Base-by-base conservation (phyloP, 2,888 invertebrate species). In the Pycnomerus fuliginosus region DNA sequence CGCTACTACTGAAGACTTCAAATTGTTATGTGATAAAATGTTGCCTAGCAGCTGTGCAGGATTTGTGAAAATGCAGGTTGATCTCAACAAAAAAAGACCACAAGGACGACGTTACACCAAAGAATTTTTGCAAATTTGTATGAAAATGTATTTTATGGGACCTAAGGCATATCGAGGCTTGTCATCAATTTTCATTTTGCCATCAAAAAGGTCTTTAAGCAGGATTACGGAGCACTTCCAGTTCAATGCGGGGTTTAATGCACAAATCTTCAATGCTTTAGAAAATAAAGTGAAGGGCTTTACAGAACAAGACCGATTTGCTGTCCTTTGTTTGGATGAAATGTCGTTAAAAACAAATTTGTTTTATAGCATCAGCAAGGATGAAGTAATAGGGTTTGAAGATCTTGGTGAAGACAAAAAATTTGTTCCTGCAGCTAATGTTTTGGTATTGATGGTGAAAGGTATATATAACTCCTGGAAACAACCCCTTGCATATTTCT, bases 91-190 rank as follows among this genome's bases (percentile, higher is more conserved):
- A n/a, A 37, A 29, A 11, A 2, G 5, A 12, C 8, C 7, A 16
- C 14, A 27, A 24, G 36, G 36, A 12, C 13, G 36, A 14, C n/a
- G 51, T 32, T 52, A 50, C 25, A 31, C 39, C 3, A 36, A 44
- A n/a, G 41, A 52, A 41, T 52, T 40, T 33, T 48, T 51, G 27
- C 46, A 54, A 22, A 51, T 44, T 41, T 34, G 42, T 13, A 23
- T 53, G 16, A 49, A 11, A n/a, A 3, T 50, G 3, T 48, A 52
- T 32, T 53, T 55, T 34, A 20, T 52, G 8, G 48, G 48, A 2
- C 56, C 53, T 3, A 47, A 50, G 46, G 41, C 46, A 8, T 58
- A 56, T 25, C 36, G 30, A 29, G 28, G 37, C 31, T 16, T 54
- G 14, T 4, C 33, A 11, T 44, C 44, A 13, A 33, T 41, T 3